phyloP scores from a whole-genome alignment of 2,888 invertebrate species.

The Melitaea athalia region DNA sequence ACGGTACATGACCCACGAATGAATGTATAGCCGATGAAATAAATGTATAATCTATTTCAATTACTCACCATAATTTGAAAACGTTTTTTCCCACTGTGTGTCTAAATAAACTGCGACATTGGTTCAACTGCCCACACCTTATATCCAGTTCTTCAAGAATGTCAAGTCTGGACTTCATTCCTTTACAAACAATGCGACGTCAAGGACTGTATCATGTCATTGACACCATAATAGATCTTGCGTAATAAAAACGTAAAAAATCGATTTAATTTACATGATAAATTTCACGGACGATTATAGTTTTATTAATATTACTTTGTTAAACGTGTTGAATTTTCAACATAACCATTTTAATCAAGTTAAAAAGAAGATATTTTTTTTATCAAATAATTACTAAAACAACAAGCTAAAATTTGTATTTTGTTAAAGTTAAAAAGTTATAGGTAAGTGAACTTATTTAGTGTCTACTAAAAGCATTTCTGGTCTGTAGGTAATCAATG shows the following conservation, averaged over 20 bases:
- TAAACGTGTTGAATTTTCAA: too few species aligned
- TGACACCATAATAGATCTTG: conserved; percentile 57
- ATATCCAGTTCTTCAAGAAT: conserved; percentile 77
- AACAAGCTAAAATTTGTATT: too few species aligned
- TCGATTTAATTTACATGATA: conserved; percentile 4
- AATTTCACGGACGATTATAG: neutral
- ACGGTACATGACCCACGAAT: neutral
- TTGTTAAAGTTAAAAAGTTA: too few species aligned
- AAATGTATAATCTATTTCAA: neutral
- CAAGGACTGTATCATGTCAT: conserved; percentile 63
- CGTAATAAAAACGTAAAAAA: conserved; percentile 32
- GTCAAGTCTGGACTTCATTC: conserved; percentile 77
- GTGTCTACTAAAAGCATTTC: too few species aligned
- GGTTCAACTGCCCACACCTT: conserved; percentile 67
- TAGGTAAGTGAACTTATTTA: too few species aligned
- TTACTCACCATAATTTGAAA: conserved; percentile 67
- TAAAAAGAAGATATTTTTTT: too few species aligned
- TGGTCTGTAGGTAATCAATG: too few species aligned
- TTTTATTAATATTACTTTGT: too few species aligned
- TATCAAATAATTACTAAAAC: too few species aligned
- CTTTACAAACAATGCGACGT: conserved; percentile 62
- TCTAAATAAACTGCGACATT: conserved; percentile 63
- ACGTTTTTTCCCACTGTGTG: conserved; percentile 58
- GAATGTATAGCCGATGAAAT: too few species aligned
- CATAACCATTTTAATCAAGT: too few species aligned